Base-by-base conservation (phyloP, 2,797 vertebrate species). In the Onychomys arenicola region DNA sequence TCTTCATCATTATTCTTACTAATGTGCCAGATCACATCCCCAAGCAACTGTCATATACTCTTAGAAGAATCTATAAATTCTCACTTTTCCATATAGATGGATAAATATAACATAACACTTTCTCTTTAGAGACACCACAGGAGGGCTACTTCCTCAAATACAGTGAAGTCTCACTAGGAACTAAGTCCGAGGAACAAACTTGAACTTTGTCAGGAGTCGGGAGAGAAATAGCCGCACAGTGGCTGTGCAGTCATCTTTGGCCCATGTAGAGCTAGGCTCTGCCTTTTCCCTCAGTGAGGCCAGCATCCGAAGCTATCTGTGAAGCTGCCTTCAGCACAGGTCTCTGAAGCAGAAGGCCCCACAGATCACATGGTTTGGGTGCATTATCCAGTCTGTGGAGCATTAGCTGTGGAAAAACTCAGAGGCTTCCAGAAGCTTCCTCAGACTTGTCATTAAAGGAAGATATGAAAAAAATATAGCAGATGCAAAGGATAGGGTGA, bases 371-470 rank as follows among this genome's bases (percentile, higher is more conserved):
- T 27, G 61, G 43, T 61, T 57, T 73, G 55, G 34, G 43, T 46
- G 40, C 67, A n/a, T 57, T 57, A 57, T 57, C 55, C 55, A 95
- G 59, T 46, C 76, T 17, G 0, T 5, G 19, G 17, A 71, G n/a
- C 43, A 75, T 16, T 81, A 32, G 32, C 61, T 46, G 8, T 94
- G 49, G 27, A n/a, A 94, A 63, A 94, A 73, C 59, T 90, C 25
- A 2, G 52, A 91, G 65, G 7, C 9, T 59, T 63, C 55, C 6
- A 3, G 63, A 55, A n/a, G 65, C 40, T 94, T 89, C 93, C 84
- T 52, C 43, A 97, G 84, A 96, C 55, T 88, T 96, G 73, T 95
- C 77, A 77, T 97, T 96, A 81, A 95, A 95, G 88, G 80, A 57
- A 37, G 71, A 91, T 0, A 16, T 83, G 88, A 82, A 96, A 85